A percentile compares a stretch with the other conserved stretches of the same genome.
These are phyloP conservation scores for Urocolius indicus DNA, from an alignment of 2,113 vertebrate genomes.

Conservation along the genomic window DNA sequence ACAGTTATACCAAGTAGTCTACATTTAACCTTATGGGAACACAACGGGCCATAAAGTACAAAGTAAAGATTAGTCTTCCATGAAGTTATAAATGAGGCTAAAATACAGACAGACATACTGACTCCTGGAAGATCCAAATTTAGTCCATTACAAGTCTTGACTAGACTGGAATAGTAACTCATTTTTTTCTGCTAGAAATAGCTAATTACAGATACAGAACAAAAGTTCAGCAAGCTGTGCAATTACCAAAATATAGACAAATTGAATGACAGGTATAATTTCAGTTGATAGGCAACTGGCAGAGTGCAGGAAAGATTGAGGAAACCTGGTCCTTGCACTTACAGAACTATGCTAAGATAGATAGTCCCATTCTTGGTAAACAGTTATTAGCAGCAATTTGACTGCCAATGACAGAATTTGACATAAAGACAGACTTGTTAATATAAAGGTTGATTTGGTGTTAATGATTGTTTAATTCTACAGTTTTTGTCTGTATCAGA, in stretches of 20 bases:
- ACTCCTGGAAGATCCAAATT: constrained; percentile 50
- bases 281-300: not conserved
- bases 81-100: constrained; percentile 12
- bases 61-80: constrained; percentile 32
- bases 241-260: constrained; percentile 49
- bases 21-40: constrained; percentile 27
- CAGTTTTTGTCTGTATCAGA: not conserved
- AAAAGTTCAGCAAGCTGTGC: constrained; percentile 44
- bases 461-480: not conserved
- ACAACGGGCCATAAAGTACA: constrained; percentile 59
- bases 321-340: not conserved
- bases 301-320: not conserved
- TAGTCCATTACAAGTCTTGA: constrained; percentile 11
- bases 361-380: not conserved
- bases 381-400: not conserved
- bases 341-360: not conserved
- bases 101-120: constrained; percentile 47
- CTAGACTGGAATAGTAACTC: constrained; percentile 41
- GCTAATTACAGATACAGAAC: constrained; percentile 38
- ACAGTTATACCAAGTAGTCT: not conserved
- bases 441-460: not conserved
- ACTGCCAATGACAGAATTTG: not conserved
- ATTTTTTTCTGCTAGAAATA: constrained; percentile 49
- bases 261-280: constrained; percentile 19
- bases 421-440: not conserved